Evolutionary conservation across 2,888 invertebrate species (phyloP), one percentile per base, ranked within the genome.

Genomic region (Sicus ferrugineus): DNA sequence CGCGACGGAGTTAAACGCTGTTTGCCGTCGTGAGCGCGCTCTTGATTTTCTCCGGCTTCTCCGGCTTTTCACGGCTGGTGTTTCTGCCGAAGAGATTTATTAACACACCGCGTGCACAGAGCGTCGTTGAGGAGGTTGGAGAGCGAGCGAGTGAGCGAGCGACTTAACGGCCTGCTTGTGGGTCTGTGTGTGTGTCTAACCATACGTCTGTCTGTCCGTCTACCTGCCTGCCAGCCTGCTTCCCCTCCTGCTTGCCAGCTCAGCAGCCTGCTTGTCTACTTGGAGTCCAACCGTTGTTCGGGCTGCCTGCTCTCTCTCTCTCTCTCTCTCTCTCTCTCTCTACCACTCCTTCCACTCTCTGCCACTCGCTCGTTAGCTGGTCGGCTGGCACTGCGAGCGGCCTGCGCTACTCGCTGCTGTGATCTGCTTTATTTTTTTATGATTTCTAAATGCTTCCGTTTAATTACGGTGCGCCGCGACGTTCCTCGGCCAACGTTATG

Each of bases 401-500:
- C 14, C 14, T n/a, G 42, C 14, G 14, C n/a, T 42, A 42, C 16
- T 7, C 16, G 14, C 42, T 34, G 42, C 34, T 34, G 9, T 14
- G 34, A 34, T 2, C 16, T 42, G 42, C 42, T 42, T 4, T 16
- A 16, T 28, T 52, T 54, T 54, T 28, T 19, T 28, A 28, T 28
- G 54, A 2, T 28, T 54, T 5, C 28, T 28, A 54, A 54, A 54
- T 54, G 54, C 54, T 54, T 54, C 54, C 54, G 54, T 54, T 54
- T 54, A 54, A 54, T 42, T 42, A 42, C n/a, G 4, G 7, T n/a
- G 42, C 42, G 16, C 11, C 16, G n/a, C 42, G 42, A 1, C 14
- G 9, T 1, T n/a, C n/a, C n/a, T n/a, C 34, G 14, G 34, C 34
- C 34, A 1, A 14, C n/a, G n/a, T n/a, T n/a, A n/a, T n/a, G n/a